Percentiles rank a stretch among this genome's conserved stretches.
These are phyloP conservation scores for Lithodes maja DNA, from an alignment of 2,888 invertebrate species.

Conservation along the genomic window DNA sequence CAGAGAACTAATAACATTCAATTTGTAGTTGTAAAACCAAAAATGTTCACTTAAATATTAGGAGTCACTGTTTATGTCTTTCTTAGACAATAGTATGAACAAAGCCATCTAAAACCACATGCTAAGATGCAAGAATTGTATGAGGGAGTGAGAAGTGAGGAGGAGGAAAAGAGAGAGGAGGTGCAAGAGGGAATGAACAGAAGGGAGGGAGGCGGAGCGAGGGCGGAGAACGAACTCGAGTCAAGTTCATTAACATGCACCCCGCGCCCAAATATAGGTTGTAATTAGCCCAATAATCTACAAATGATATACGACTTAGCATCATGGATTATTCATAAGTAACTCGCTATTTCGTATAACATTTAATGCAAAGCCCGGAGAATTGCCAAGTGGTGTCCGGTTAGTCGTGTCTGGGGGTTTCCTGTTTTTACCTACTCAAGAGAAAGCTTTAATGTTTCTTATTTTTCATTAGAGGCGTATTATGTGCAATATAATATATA, in stretches of 20 bases:
- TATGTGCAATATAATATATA: conserved; percentile 35
- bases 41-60: too few species aligned
- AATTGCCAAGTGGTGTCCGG: conserved; percentile 35
- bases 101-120: too few species aligned
- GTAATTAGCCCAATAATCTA: conserved; percentile 66
- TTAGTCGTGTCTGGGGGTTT: not conserved
- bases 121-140: too few species aligned
- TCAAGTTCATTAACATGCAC: conserved; percentile 48
- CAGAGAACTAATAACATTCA: too few species aligned
- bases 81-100: too few species aligned
- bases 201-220: not conserved
- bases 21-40: too few species aligned
- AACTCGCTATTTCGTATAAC: conserved; percentile 59
- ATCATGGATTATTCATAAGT: conserved; percentile 64
- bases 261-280: conserved; percentile 64
- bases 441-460: not conserved
- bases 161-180: not conserved
- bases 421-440: conserved; percentile 1
- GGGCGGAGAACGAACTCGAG: conserved; percentile 10
- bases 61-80: too few species aligned
- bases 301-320: conserved; percentile 61
- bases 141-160: not conserved
- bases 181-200: not conserved
- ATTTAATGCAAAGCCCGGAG: conserved; percentile 52
- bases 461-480: not conserved